A percentile compares a stretch with the other conserved stretches of the same genome.
These are phyloP conservation scores for Pseudopipra pipra DNA, from an alignment of 2,113 vertebrate species.

Conservation along the genomic window DNA sequence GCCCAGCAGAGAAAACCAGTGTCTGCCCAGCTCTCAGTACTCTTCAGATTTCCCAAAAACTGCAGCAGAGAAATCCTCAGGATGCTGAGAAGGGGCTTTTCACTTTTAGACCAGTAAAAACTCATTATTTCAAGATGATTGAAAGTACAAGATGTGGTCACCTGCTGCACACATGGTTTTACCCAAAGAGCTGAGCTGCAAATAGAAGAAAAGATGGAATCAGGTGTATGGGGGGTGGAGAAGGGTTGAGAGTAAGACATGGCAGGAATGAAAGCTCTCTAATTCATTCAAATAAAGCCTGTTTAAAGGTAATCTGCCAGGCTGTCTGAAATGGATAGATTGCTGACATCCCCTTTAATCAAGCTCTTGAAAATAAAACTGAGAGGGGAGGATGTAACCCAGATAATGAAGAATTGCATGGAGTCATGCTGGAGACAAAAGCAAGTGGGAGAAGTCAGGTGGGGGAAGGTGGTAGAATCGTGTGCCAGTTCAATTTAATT, in stretches of 20 bases:
- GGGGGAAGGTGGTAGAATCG: conserved; percentile 13
- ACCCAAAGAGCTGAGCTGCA: neutral
- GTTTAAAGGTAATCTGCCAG: conserved; percentile 25
- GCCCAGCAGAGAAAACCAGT: neutral
- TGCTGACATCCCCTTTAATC: conserved; percentile 58
- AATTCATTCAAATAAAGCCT: conserved; percentile 18
- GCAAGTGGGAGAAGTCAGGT: conserved; percentile 19
- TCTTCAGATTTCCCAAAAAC: neutral
- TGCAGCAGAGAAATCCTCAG: neutral
- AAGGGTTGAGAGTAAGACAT: neutral
- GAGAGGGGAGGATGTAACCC: conserved; percentile 39
- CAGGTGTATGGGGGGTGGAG: neutral
- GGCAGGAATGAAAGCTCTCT: neutral
- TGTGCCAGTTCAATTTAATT: conserved; percentile 61
- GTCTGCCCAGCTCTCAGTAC: neutral
- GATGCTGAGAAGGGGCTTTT: neutral
- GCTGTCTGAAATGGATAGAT: conserved; percentile 19
- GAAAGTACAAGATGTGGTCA: neutral
- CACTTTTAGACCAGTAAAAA: neutral
- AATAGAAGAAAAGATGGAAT: neutral
- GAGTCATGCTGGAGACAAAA: conserved; percentile 45
- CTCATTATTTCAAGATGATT: neutral
- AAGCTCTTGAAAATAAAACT: conserved; percentile 42
- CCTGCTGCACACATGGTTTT: neutral
- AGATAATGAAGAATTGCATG: conserved; percentile 43